Conservation (phyloP, 2,113 vertebrate species). For the Desmodus rotundus region DNA sequence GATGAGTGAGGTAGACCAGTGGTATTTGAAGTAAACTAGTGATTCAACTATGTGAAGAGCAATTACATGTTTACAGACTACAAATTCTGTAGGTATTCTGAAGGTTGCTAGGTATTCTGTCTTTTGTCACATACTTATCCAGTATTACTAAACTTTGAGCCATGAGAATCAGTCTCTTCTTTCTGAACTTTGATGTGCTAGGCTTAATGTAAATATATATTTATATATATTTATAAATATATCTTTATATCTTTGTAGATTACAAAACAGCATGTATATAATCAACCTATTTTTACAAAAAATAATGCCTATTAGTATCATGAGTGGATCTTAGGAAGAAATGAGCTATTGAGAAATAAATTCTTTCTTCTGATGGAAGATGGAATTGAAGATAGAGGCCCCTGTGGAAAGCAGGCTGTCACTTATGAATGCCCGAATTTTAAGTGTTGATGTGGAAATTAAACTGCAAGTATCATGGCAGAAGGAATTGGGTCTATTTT, state of each 20-base stretch:
- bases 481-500: background rate
- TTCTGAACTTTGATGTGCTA: background rate
- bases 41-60: background rate
- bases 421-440: background rate
- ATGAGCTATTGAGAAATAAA: conserved; percentile 9
- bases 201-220: background rate
- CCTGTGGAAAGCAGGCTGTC: background rate
- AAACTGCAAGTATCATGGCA: background rate
- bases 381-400: background rate
- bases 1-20: background rate
- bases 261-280: background rate
- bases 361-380: background rate
- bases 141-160: background rate
- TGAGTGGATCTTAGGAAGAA: background rate
- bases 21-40: conserved; percentile 32
- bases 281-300: background rate
- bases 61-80: background rate
- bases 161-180: background rate
- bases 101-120: background rate
- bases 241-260: background rate
- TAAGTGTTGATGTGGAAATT: background rate
- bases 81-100: too few species aligned
- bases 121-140: conserved; percentile 12
- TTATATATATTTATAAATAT: background rate
- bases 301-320: background rate